Conservation (phyloP, 2,888 invertebrate genomes). For the Tromatobia lineatoria region DNA sequence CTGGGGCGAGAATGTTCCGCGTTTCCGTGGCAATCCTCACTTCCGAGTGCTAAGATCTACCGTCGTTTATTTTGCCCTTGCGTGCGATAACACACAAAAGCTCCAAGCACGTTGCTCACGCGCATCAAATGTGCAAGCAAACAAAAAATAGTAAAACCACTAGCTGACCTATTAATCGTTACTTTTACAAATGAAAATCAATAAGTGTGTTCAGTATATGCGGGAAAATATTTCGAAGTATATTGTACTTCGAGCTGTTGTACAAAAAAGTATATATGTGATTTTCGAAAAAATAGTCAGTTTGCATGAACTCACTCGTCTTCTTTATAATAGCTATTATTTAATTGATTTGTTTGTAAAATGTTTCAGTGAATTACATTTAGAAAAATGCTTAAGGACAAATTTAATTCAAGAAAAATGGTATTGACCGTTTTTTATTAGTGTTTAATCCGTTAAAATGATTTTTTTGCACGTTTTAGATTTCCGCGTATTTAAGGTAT, state of each 20-base stretch:
- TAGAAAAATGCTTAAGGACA: no score
- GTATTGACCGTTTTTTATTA: no score
- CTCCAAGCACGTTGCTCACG: neutral
- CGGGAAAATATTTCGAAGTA: neutral
- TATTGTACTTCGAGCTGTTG: neutral
- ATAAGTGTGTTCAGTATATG: neutral
- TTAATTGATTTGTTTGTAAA: no score
- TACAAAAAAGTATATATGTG: neutral
- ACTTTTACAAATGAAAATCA: neutral
- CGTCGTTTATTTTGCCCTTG: conserved; percentile 28
- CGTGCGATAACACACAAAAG: conserved; percentile 22
- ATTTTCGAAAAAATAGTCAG: no score
- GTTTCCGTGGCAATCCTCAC: conserved; percentile 45
- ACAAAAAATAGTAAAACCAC: neutral
- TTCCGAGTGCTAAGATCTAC: conserved; percentile 46
- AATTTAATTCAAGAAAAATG: no score
- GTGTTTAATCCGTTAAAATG: no score
- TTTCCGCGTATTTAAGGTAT: no score
- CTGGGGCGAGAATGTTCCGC: conserved; percentile 31
- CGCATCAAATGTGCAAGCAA: neutral
- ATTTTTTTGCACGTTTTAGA: no score
- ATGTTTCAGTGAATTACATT: no score
- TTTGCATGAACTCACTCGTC: no score
- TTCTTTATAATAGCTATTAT: no score
- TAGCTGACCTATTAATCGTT: neutral